These are phyloP conservation scores for Archaeoteleia sp. DNA, from an alignment of 2,888 invertebrate genomes.

Conservation along the genomic window DNA sequence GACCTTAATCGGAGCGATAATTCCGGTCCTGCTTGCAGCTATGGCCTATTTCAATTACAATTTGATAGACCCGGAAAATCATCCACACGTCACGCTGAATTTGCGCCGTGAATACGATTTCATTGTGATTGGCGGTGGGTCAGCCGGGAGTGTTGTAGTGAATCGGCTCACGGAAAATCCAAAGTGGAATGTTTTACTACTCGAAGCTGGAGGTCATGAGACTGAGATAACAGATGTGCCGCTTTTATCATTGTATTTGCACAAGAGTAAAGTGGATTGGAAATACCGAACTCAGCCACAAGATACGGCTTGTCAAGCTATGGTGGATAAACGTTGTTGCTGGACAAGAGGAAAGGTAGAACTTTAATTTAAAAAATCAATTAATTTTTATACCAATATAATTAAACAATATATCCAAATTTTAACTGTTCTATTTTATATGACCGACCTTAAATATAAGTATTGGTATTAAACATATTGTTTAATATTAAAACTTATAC, in stretches of 20 bases:
- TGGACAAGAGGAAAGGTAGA: slow-evolving; percentile 91
- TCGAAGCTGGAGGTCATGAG: slow-evolving; percentile 92
- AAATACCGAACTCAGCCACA: slow-evolving; percentile 92
- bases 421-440: no score
- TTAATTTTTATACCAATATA: slow-evolving; percentile 2
- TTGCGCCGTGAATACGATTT: slow-evolving; percentile 87
- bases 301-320: slow-evolving; percentile 88
- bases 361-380: background rate
- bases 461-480: no score
- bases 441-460: no score
- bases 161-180: slow-evolving; percentile 86
- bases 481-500: no score
- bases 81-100: slow-evolving; percentile 80
- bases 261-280: slow-evolving; percentile 94
- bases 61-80: slow-evolving; percentile 88
- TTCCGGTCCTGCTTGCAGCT: slow-evolving; percentile 85
- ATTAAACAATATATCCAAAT: background rate
- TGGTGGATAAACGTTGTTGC: slow-evolving; percentile 88
- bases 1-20: slow-evolving; percentile 84
- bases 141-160: slow-evolving; percentile 89
- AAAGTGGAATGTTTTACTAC: slow-evolving; percentile 85
- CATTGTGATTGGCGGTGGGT: slow-evolving; percentile 87
- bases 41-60: slow-evolving; percentile 91
- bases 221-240: slow-evolving; percentile 92
- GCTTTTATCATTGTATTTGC: slow-evolving; percentile 88